Evolutionary conservation across 1,140 invertebrate genomes (phyloP).

Genomic region (Hycleus phaleratus): DNA sequence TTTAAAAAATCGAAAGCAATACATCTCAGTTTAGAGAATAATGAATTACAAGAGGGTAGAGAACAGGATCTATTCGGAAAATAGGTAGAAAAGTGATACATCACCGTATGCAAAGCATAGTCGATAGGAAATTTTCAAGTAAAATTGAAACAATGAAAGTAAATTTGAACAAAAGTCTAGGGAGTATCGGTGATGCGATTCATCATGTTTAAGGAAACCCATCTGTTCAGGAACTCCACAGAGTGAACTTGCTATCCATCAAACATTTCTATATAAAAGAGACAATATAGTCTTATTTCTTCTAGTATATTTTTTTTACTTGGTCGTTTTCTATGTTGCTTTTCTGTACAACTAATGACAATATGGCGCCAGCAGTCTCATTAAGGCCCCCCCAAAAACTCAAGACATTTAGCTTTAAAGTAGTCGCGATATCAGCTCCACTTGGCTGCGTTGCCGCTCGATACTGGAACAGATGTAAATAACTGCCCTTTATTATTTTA

Average conservation of each 20-base stretch:
- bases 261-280: constrained; percentile 17
- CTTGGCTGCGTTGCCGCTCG: constrained; percentile 13
- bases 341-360: constrained; percentile 18
- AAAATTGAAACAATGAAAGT: constrained; percentile 11
- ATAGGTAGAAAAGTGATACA: constrained; percentile 14
- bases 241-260: constrained; percentile 15
- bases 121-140: constrained; percentile 8
- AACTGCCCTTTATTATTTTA: constrained; percentile 18
- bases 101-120: constrained; percentile 6
- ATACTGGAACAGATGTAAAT: constrained; percentile 19
- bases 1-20: constrained; percentile 6
- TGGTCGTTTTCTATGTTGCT: constrained; percentile 13
- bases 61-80: constrained; percentile 6
- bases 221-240: constrained; percentile 13
- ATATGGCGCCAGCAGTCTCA: constrained; percentile 18
- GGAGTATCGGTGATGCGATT: constrained; percentile 13
- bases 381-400: constrained; percentile 13
- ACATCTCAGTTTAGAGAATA: constrained; percentile 13
- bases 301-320: background rate
- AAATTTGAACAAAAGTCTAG: constrained; percentile 17
- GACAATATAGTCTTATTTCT: constrained; percentile 14
- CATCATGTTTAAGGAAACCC: constrained; percentile 15
- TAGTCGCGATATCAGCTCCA: constrained; percentile 15
- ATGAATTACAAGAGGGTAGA: constrained; percentile 8
- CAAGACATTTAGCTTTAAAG: constrained; percentile 21